phyloP scores from a whole-genome alignment of 2,888 invertebrate species.

The Sipha maydis region DNA sequence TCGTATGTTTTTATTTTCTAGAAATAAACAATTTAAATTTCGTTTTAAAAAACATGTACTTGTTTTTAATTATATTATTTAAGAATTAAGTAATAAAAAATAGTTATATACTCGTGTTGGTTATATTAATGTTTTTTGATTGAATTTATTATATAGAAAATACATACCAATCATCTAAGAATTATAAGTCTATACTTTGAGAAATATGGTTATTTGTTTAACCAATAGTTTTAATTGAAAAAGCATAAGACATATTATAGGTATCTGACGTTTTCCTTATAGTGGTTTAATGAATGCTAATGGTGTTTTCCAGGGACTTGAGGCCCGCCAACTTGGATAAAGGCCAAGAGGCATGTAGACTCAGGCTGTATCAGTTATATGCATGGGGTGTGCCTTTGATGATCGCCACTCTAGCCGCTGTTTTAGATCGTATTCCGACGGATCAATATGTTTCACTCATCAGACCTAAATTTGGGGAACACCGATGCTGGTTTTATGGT shows the following conservation, averaged over 20 bases:
- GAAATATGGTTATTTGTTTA: background rate
- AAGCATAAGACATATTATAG: background rate
- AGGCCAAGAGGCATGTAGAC: conserved; percentile 82
- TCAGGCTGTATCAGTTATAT: conserved; percentile 83
- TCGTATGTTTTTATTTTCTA: too few relatives aligned
- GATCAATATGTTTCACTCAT: conserved; percentile 72
- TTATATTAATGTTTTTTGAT: too few relatives aligned
- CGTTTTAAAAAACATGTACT: too few relatives aligned
- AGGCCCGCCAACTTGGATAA: conserved; percentile 86
- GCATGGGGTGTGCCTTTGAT: conserved; percentile 87
- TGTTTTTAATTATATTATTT: too few relatives aligned
- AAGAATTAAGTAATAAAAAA: too few relatives aligned
- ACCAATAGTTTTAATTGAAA: background rate
- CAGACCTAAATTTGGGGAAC: conserved; percentile 82
- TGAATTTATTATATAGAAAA: background rate
- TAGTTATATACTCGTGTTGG: too few relatives aligned
- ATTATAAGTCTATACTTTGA: background rate
- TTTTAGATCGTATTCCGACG: conserved; percentile 77
- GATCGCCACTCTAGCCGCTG: conserved; percentile 79
- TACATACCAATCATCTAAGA: background rate
- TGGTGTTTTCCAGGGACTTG: conserved; percentile 76
- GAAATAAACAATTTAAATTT: too few relatives aligned
- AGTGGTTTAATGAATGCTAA: conserved; percentile 56
- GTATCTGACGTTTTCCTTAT: background rate
- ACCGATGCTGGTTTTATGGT: conserved; percentile 87